Base-by-base conservation (phyloP, 2,888 invertebrate genomes). In the Mayetiola destructor region DNA sequence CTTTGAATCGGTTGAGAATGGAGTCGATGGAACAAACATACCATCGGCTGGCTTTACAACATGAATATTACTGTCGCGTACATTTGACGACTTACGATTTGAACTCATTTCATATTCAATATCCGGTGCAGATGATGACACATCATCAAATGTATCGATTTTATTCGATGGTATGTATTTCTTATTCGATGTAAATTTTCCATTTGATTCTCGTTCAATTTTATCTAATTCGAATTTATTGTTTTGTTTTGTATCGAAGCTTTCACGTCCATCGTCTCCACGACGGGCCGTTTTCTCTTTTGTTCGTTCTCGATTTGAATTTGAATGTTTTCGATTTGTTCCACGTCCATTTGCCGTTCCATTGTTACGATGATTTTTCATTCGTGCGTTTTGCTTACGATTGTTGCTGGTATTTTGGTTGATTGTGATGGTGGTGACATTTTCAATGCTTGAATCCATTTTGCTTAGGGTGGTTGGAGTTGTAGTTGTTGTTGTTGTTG, bases 51-150 rank as follows among this genome's bases (percentile, higher is more conserved):
- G 61, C 59, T 67, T 67, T 2, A 72, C 69, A 37, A 71, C 68
- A 58, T 71, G 72, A 23, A 72, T 72, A 57, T 67, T 67, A 60
- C 71, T 72, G 55, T 72, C 72, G n/a, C 67, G 66, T 0, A 67
- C 64, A n/a, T 67, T 66, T 30, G 48, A 37, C 20, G 56, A 59
- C 30, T 55, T 59, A 18, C 29, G 48, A 48, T 48, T 48, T 27
- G 27, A 5, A n/a, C 30, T 30, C 20, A 30, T 10, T 18, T 32
- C 53, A 27, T 53, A 18, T 53, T 32, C 53, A 32, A 2, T 53
- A 20, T 53, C 53, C 32, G 20, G 53, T 32, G 54, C 5, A 14
- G 36, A 21, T 21, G 36, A 20, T 12, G 48, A 29, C 12, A 57
- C 52, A 16, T 57, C 52, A 37, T 53, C 18, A 32, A 12, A 18